A percentile compares a stretch with the other conserved stretches of the same genome.
phyloP scores from a whole-genome alignment of 2,113 vertebrate genomes.

The Lophura nycthemera region DNA sequence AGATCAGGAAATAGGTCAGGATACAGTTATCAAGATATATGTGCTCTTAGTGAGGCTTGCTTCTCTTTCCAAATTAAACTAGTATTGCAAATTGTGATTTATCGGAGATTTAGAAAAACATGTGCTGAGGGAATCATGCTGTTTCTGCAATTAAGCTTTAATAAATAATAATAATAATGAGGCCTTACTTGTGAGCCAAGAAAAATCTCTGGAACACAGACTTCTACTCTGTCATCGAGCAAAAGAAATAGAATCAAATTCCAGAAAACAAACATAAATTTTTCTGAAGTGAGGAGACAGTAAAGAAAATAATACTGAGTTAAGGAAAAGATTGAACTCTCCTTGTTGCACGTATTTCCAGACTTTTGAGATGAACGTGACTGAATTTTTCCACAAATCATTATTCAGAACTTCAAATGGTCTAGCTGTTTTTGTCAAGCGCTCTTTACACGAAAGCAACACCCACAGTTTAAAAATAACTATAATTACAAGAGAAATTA shows the following conservation, averaged over 20 bases:
- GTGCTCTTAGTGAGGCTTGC: background rate
- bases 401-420: background rate
- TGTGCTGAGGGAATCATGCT: background rate
- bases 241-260: background rate
- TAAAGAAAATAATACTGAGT: background rate
- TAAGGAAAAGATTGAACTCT: background rate
- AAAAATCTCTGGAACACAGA: background rate
- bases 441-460: background rate
- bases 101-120: background rate
- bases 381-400: background rate
- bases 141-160: slow-evolving; percentile 47
- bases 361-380: background rate
- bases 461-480: background rate
- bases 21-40: slow-evolving; percentile 52
- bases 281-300: background rate
- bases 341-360: background rate
- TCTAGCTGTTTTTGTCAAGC: background rate
- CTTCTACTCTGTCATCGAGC: background rate
- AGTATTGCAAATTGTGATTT: background rate
- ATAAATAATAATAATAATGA: slow-evolving; percentile 46
- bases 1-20: slow-evolving; percentile 33
- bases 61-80: background rate
- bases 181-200: slow-evolving; percentile 36
- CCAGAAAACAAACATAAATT: background rate
- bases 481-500: slow-evolving; percentile 1